Percentiles rank a stretch among this genome's conserved stretches.
Evolutionary conservation across 2,113 vertebrate genomes (phyloP).

Genomic region (Ia io): DNA sequence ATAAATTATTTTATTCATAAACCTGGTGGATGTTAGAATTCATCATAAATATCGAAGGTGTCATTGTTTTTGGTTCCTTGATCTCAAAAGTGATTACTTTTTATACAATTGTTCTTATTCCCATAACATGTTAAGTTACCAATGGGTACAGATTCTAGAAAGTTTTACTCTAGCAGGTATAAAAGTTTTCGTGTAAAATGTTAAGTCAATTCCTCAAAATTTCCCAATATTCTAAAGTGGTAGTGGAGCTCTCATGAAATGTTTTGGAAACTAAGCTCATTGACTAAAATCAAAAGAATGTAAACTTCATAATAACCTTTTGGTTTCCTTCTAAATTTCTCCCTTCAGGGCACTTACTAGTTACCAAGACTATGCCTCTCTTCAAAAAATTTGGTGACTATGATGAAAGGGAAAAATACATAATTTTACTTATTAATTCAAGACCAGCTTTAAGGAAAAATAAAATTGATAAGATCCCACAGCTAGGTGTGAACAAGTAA

Average conservation of each 20-base stretch:
- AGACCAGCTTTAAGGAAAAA: not conserved
- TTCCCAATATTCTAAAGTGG: not conserved
- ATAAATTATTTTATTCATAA: constrained; percentile 10
- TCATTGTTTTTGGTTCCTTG: not conserved
- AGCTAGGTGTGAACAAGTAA: not conserved
- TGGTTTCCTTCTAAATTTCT: not conserved
- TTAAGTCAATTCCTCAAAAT: not conserved
- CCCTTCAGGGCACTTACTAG: not conserved
- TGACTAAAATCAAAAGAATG: not conserved
- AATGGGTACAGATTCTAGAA: not conserved
- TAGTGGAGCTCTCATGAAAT: not conserved
- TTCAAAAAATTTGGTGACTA: constrained; percentile 1
- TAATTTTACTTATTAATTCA: constrained; percentile 23
- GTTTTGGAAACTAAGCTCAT: not conserved
- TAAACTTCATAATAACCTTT: not conserved
- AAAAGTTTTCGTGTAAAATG: not conserved
- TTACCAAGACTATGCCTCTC: not conserved
- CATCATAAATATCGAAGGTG: not conserved
- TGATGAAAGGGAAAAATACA: not conserved
- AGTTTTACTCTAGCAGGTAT: not conserved
- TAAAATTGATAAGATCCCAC: not conserved
- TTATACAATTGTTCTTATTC: not conserved
- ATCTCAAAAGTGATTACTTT: constrained; percentile 3
- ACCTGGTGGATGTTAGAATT: not conserved
- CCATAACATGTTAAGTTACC: not conserved